Evolutionary conservation across 2,888 invertebrate genomes (phyloP).

Genomic region (Heterodera filipjevi): DNA sequence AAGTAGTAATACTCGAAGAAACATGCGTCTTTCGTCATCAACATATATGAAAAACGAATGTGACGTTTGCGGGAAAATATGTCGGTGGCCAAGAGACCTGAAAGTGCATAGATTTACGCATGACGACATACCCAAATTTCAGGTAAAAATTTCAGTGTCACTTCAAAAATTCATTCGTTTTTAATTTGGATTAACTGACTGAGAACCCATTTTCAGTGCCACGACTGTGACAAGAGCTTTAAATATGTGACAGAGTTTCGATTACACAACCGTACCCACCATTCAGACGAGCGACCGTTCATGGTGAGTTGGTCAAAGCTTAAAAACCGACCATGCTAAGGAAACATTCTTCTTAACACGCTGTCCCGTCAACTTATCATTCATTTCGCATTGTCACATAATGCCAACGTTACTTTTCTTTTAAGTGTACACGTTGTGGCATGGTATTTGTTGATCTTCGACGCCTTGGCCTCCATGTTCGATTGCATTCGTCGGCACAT

Average conservation of each 20-base stretch:
- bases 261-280: not conserved
- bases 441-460: not conserved
- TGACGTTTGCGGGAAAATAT: not conserved
- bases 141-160: not conserved
- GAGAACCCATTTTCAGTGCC: too few species aligned
- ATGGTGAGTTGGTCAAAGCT: not conserved
- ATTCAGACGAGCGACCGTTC: not conserved
- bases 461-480: not conserved
- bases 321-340: too few species aligned
- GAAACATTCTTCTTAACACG: too few species aligned
- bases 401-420: not conserved
- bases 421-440: not conserved
- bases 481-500: not conserved
- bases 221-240: not conserved
- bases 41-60: not conserved
- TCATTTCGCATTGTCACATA: not conserved
- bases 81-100: not conserved
- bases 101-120: not conserved
- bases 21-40: not conserved
- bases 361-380: not conserved
- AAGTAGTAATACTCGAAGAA: not conserved
- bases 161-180: not conserved
- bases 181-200: not conserved
- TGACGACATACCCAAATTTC: not conserved
- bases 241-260: not conserved